Evolutionary conservation across 1,140 invertebrate genomes (phyloP), one percentile per base, ranked within the genome.

Genomic region (Myzus persicae): DNA sequence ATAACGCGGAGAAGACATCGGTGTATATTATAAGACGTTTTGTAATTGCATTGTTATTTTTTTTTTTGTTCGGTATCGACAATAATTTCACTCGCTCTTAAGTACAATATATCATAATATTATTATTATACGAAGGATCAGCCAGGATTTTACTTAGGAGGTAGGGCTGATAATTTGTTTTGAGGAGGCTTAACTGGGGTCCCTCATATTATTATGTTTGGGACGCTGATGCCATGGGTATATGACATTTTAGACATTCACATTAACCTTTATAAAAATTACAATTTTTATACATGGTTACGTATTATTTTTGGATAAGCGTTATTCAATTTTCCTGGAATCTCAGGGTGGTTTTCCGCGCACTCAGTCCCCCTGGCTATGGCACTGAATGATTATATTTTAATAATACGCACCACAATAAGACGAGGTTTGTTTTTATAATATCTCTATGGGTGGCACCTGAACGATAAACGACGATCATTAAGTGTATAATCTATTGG

Each of bases 1-100:
- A 51, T 89, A 89, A 89, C 87, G 46, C 87, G n/a, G 24, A 89
- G 87, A 89, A 48, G 87, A 87, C 42, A 87, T 87, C 59, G 31
- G 59, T 67, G 31, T 67, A 67, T 67, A 67, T n/a, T 67, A 67
- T 67, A n/a, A n/a, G 59, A 67, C 14, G 31, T 67, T n/a, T 67
- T 67, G 59, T 67, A 67, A 59, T 67, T n/a, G 31, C n/a, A 18
- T 20, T 3, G 9, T 67, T n/a, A 67, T n/a, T 51, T 67, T 67
- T 44, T 67, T 67, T 67, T 67, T 67, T 67, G 31, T n/a, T 67
- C 59, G 59, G 59, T 31, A 67, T 67, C 4, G 59, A n/a, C 11
- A 67, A 67, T 11, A 67, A 67, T 67, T 67, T 67, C 9, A 11
- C 11, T n/a, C 11, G 31, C 26, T 59, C 26, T 59, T 8, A 26